Conservation (phyloP, 2,797 vertebrate species). For the Austrolebias charrua region DNA sequence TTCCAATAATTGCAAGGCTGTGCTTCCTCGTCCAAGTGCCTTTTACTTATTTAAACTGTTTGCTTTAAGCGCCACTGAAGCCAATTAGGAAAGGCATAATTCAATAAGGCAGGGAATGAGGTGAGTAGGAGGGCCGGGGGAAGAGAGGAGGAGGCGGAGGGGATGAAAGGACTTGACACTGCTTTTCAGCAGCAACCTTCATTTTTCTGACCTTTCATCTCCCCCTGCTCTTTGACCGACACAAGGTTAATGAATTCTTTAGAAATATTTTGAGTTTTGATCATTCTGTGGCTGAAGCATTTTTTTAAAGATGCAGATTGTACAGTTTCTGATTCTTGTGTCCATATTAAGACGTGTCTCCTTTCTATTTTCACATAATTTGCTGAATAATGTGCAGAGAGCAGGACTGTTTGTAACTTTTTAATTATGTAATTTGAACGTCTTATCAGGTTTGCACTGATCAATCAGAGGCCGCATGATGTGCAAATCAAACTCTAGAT, state of each 20-base stretch:
- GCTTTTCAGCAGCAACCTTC: slow-evolving; percentile 47
- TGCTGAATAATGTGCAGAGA: slow-evolving; percentile 1
- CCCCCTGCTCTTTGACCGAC: slow-evolving; percentile 24
- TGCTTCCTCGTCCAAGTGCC: slow-evolving; percentile 77
- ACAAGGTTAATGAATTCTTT: slow-evolving; percentile 22
- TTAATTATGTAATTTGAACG: neutral
- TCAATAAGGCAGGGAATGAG: slow-evolving; percentile 72
- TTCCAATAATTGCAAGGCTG: slow-evolving; percentile 83
- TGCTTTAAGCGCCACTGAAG: slow-evolving; percentile 81
- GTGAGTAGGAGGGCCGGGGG: slow-evolving; percentile 29
- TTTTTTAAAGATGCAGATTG: slow-evolving; percentile 4
- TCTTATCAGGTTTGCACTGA: neutral
- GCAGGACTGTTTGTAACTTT: neutral
- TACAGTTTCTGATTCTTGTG: neutral
- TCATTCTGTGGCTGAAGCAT: slow-evolving; percentile 1
- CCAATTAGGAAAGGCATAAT: slow-evolving; percentile 81
- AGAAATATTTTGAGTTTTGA: slow-evolving; percentile 16
- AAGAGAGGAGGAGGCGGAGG: slow-evolving; percentile 24
- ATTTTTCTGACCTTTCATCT: slow-evolving; percentile 40
- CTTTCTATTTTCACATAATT: slow-evolving; percentile 1
- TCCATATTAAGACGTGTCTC: neutral
- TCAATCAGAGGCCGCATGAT: neutral
- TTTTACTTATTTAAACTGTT: slow-evolving; percentile 87
- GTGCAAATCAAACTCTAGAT: neutral
- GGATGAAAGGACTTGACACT: slow-evolving; percentile 16